Percentiles rank a stretch among this genome's conserved stretches.
phyloP scores from a whole-genome alignment of 2,113 vertebrate genomes.

The Lophius piscatorius region DNA sequence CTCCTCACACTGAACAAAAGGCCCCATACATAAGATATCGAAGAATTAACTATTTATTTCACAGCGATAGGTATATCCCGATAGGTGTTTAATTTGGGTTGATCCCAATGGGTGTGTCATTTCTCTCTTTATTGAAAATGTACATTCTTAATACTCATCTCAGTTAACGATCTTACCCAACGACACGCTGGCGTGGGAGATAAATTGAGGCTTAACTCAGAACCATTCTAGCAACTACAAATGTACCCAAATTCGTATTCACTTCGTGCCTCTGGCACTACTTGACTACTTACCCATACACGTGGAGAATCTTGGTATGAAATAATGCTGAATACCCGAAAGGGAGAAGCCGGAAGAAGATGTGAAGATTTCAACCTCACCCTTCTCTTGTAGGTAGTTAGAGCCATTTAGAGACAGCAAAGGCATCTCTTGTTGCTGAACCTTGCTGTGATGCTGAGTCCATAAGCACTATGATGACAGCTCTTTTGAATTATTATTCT shows the following conservation, averaged over 20 bases:
- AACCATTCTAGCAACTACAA: neutral
- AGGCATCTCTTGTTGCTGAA: neutral
- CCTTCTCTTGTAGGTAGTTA: too few species aligned
- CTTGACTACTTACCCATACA: conserved; percentile 16
- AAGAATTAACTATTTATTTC: neutral
- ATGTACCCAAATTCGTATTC: conserved; percentile 2
- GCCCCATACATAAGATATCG: neutral
- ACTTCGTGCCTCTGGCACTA: neutral
- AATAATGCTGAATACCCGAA: conserved; percentile 4
- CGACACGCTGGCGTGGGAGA: conserved; percentile 27
- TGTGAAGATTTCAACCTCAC: too few species aligned
- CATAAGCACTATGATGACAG: conserved; percentile 1
- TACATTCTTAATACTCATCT: conserved; percentile 11
- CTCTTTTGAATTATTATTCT: too few species aligned
- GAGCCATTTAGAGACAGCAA: neutral
- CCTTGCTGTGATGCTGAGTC: neutral
- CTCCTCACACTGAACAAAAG: conserved; percentile 16
- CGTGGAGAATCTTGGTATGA: conserved; percentile 14
- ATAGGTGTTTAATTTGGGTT: too few species aligned
- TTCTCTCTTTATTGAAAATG: neutral
- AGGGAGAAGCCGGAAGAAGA: too few species aligned
- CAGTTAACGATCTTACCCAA: conserved; percentile 27
- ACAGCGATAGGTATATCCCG: too few species aligned
- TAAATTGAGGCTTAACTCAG: neutral
- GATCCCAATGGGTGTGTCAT: too few species aligned